These are phyloP conservation scores for Drosophila busckii DNA, from an alignment of 1,140 invertebrate species.

Conservation along the genomic window DNA sequence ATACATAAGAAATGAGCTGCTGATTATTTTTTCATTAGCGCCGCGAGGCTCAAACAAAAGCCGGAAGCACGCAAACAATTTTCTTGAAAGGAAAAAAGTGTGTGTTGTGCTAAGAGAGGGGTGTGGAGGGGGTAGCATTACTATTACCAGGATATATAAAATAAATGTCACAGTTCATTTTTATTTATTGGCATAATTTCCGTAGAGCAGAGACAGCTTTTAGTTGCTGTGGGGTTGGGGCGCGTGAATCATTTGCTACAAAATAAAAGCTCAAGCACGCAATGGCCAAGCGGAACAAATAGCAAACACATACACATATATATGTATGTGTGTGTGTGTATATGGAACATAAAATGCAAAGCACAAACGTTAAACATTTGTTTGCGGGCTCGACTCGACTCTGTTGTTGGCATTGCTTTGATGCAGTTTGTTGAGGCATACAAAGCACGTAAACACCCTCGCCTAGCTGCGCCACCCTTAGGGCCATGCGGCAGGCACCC, in stretches of 20 bases:
- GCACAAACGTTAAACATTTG: conserved; percentile 55
- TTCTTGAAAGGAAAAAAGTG: conserved; percentile 17
- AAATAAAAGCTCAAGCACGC: conserved; percentile 21
- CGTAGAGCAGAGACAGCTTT: conserved; percentile 35
- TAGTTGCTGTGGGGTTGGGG: not conserved
- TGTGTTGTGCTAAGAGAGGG: not conserved
- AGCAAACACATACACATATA: conserved; percentile 8
- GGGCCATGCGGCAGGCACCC: conserved; percentile 14
- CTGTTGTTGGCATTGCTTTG: conserved; percentile 22
- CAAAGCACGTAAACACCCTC: conserved; percentile 32
- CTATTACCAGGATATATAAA: conserved; percentile 17
- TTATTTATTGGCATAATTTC: conserved; percentile 69
- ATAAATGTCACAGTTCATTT: conserved; percentile 72
- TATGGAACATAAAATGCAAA: conserved; percentile 36
- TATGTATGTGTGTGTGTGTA: too few species aligned
- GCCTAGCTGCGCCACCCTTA: too few species aligned
- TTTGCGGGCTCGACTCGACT: conserved; percentile 23
- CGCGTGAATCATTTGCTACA: conserved; percentile 50
- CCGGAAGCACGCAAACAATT: conserved; percentile 27
- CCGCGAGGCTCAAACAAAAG: conserved; percentile 4
- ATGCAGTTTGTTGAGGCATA: conserved; percentile 46
- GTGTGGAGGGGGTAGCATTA: not conserved
- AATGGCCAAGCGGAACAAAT: conserved; percentile 20
- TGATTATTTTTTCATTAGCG: conserved; percentile 75
- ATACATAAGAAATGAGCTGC: conserved; percentile 68